These are phyloP conservation scores for Asarcornis scutulata DNA, from an alignment of 2,113 vertebrate species.

Conservation along the genomic window DNA sequence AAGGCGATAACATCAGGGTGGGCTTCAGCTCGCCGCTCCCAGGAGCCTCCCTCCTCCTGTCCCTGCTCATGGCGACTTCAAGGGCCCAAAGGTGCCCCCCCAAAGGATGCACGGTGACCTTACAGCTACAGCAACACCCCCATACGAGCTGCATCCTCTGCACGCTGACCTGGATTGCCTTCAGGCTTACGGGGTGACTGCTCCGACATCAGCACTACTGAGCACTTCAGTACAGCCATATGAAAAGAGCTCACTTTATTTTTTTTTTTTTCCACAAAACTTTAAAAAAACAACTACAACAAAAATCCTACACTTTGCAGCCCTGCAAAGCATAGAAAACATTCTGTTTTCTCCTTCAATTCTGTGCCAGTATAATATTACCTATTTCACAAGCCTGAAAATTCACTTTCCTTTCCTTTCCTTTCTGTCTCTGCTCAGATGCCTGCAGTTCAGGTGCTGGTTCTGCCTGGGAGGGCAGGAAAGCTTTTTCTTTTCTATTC, in stretches of 20 bases:
- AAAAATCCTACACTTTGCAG: not conserved
- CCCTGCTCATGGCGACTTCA: accelerated
- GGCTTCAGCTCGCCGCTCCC: not conserved
- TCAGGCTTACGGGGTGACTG: not conserved
- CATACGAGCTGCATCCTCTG: not conserved
- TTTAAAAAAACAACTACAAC: no score
- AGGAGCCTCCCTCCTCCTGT: not conserved
- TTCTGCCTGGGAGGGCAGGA: not conserved
- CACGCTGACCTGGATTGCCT: not conserved
- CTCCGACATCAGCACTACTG: not conserved
- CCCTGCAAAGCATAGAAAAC: no score
- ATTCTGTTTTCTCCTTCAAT: not conserved
- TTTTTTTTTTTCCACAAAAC: not conserved
- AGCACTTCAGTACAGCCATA: not conserved
- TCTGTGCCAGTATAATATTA: not conserved
- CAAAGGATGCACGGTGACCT: not conserved
- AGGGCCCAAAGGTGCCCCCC: not conserved
- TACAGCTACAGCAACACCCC: not conserved
- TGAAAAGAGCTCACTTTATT: not conserved
- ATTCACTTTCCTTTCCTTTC: not conserved
- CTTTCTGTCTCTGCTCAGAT: not conserved
- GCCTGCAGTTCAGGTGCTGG: not conserved
- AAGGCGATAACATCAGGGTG: not conserved
- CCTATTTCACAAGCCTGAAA: not conserved
- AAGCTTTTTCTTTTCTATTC: not conserved